Evolutionary conservation across 1,140 invertebrate species (phyloP).

Genomic region (Caenorhabditis latens): DNA sequence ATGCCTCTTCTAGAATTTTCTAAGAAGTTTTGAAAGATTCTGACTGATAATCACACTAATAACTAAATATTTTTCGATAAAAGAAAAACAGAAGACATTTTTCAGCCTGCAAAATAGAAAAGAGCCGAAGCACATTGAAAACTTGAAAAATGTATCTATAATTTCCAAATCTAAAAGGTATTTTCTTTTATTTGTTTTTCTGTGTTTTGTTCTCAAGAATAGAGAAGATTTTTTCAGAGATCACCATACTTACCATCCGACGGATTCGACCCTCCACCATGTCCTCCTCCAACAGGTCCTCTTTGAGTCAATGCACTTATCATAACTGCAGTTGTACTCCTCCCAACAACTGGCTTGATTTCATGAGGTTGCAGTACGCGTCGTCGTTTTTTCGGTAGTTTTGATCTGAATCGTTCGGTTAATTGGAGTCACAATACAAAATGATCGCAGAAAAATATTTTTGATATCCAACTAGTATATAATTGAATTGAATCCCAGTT

Average conservation of each 20-base stretch:
- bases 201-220: not conserved
- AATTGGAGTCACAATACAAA: not conserved
- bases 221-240: too few relatives aligned
- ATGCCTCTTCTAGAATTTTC: too few relatives aligned
- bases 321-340: conserved; percentile 61
- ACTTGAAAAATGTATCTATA: too few relatives aligned
- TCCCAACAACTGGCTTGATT: conserved; percentile 65
- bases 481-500: too few relatives aligned
- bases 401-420: conserved; percentile 81
- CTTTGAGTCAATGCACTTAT: conserved; percentile 58
- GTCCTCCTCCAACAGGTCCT: conserved; percentile 13
- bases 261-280: conserved; percentile 29
- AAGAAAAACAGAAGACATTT: too few relatives aligned
- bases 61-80: too few relatives aligned
- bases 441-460: not conserved
- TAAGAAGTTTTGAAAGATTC: too few relatives aligned
- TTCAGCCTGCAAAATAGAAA: too few relatives aligned
- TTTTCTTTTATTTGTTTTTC: not conserved
- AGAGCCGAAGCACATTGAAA: too few relatives aligned
- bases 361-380: conserved; percentile 83
- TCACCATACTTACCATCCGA: not conserved
- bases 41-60: too few relatives aligned
- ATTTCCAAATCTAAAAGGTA: too few relatives aligned
- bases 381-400: conserved; percentile 88
- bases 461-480: not conserved